Evolutionary conservation across 35 echinoderm and acorn worm species (phyloP).

Genomic region (Lytechinus variegatus): DNA sequence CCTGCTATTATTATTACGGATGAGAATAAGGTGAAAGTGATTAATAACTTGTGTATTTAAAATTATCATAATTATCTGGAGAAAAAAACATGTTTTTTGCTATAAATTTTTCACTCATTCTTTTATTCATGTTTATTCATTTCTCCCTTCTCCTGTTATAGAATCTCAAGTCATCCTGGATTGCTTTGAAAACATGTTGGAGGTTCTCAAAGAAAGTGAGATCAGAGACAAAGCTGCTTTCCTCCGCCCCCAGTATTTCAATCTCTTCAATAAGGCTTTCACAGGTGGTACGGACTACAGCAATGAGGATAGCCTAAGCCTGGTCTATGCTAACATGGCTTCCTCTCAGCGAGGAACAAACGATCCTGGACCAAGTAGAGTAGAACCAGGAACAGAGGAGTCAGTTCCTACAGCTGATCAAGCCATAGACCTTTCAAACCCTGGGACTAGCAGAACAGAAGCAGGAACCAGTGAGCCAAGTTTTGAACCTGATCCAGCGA

Average conservation of each 20-base stretch:
- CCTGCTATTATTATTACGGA: no score
- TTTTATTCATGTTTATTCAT: neutral
- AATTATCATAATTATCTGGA: no score
- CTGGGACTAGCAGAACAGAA: neutral
- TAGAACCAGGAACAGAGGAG: neutral
- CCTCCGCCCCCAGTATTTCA: slow-evolving; percentile 54
- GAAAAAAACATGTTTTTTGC: no score
- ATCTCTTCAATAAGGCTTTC: slow-evolving; percentile 51
- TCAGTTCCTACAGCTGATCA: neutral
- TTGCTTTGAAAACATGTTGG: slow-evolving; percentile 67
- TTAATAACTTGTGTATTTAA: no score
- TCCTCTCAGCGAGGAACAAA: neutral
- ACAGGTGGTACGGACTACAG: neutral
- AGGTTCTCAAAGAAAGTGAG: slow-evolving; percentile 54
- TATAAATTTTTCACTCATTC: no score
- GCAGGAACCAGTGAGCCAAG: no score
- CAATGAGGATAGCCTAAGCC: neutral
- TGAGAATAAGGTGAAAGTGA: no score
- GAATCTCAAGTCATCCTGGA: slow-evolving; percentile 80
- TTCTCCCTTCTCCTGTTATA: slow-evolving; percentile 36
- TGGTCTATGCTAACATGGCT: neutral
- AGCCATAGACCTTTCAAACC: no score
- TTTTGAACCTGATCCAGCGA: no score
- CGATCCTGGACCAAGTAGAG: neutral
- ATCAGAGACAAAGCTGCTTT: slow-evolving; percentile 54